phyloP scores from a whole-genome alignment of 2,113 vertebrate species.

The Dipodomys ordii region DNA sequence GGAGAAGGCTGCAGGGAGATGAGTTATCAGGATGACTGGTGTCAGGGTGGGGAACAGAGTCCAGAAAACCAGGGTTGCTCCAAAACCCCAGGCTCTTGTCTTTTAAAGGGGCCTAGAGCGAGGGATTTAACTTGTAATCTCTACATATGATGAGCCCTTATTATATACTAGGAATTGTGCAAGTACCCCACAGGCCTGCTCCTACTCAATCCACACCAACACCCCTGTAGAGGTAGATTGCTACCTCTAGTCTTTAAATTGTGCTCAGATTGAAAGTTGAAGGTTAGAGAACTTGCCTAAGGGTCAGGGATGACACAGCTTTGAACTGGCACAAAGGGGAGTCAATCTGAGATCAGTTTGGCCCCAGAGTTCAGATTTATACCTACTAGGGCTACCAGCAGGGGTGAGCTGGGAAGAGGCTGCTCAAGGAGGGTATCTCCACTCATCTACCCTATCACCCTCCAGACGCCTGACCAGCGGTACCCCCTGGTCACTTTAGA shows the following conservation, averaged over 20 bases:
- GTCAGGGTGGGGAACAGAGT: no score
- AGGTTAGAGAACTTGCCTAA: neutral
- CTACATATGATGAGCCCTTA: neutral
- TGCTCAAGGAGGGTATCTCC: no score
- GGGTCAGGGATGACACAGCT: neutral
- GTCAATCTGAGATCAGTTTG: neutral
- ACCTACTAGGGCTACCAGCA: no score
- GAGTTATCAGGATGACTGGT: neutral
- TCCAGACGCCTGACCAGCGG: neutral
- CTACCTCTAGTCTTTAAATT: neutral
- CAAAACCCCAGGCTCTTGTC: neutral
- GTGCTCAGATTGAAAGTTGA: neutral
- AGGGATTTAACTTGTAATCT: neutral
- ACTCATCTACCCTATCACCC: no score
- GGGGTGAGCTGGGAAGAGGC: no score
- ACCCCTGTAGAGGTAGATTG: neutral
- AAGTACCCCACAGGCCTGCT: accelerated
- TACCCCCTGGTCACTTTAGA: neutral
- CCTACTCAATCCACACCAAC: neutral
- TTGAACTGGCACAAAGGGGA: neutral
- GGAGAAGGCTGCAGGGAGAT: neutral
- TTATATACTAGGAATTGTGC: neutral
- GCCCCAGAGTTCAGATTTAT: no score
- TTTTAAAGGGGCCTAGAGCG: neutral
- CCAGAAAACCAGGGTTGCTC: neutral